Evolutionary conservation across 2,113 vertebrate genomes (phyloP).

Genomic region (Pseudopodoces humilis): DNA sequence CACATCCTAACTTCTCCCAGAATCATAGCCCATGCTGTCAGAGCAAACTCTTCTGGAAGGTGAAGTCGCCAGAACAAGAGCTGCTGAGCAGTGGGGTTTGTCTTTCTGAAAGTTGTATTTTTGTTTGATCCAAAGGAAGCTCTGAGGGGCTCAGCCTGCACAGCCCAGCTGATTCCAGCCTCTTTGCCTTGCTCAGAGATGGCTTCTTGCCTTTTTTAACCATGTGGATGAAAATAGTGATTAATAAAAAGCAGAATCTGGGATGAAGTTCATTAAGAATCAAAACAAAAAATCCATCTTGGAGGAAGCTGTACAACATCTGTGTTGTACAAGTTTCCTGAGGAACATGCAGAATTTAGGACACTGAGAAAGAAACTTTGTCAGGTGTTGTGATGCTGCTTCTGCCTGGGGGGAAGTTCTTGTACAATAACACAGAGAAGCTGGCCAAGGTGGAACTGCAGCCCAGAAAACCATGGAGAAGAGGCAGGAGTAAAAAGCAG

Average conservation of each 20-base stretch:
- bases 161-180: neutral
- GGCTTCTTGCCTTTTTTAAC: neutral
- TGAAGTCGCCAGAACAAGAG: neutral
- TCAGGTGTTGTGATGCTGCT: neutral
- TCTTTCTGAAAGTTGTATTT: neutral
- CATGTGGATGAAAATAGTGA: neutral
- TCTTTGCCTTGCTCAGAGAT: neutral
- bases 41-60: neutral
- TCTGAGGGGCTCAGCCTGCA: neutral
- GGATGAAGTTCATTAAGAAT: neutral
- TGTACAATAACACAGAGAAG: neutral
- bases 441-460: neutral
- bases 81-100: neutral
- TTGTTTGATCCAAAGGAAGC: neutral
- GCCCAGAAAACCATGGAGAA: neutral
- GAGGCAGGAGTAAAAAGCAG: neutral
- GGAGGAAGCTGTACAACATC: neutral
- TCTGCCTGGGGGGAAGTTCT: rapidly evolving
- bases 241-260: neutral
- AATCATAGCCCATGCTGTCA: rapidly evolving
- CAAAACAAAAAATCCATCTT: neutral
- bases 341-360: neutral
- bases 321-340: neutral
- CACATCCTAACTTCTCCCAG: neutral
- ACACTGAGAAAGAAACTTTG: neutral